Evolutionary conservation across 2,797 vertebrate genomes (phyloP).

Genomic region (Paguma larvata): DNA sequence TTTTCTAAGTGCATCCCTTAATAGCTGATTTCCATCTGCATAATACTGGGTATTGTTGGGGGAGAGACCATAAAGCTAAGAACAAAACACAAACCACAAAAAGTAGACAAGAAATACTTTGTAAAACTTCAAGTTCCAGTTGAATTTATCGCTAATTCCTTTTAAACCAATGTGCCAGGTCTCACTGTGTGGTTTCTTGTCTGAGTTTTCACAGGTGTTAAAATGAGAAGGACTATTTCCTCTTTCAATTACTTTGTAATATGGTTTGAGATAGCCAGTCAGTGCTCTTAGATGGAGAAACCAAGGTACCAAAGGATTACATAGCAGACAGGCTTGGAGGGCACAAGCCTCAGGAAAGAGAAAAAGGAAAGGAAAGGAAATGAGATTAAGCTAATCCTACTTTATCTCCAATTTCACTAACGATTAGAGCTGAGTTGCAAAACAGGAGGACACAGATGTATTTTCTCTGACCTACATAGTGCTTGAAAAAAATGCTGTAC

Average conservation of each 20-base stretch:
- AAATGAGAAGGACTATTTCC: slow-evolving; percentile 26
- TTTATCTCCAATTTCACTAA: background rate
- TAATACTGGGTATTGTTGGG: background rate
- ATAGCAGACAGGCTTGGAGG: background rate
- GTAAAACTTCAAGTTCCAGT: background rate
- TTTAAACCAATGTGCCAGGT: background rate
- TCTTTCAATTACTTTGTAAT: background rate
- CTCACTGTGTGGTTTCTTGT: background rate
- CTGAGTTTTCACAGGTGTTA: background rate
- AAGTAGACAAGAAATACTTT: background rate
- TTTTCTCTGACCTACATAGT: background rate
- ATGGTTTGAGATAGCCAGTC: background rate
- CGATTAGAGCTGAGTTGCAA: background rate
- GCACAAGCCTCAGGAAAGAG: background rate
- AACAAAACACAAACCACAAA: background rate
- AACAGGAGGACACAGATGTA: background rate
- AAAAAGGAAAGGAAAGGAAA: background rate
- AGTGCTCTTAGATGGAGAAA: background rate
- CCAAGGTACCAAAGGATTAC: background rate
- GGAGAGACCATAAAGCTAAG: background rate
- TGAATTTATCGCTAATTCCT: background rate
- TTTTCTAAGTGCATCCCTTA: background rate
- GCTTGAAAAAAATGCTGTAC: background rate
- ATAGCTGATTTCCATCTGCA: slow-evolving; percentile 15
- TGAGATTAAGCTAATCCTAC: slow-evolving; percentile 7